Base-by-base conservation (phyloP, 2,797 vertebrate genomes). In the Macroramphosus scolopax region DNA sequence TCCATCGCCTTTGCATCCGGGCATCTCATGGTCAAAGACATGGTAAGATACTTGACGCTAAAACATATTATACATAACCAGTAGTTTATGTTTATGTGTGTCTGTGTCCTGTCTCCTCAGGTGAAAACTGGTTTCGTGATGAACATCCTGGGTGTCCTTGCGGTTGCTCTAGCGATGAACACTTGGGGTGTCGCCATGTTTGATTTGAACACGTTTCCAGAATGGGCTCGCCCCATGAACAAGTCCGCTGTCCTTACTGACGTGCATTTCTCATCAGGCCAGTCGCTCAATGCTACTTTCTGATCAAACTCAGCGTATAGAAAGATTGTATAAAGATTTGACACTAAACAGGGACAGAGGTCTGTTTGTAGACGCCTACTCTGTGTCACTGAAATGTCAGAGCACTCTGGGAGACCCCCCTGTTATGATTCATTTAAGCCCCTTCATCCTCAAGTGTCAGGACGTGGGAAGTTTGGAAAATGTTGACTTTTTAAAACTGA, bases 1-100 rank as follows among this genome's bases (percentile, higher is more conserved):
- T 97, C 95, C 9, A 99, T 99, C 10, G 96, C 97, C 0, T 99
- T 99, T 45, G 91, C 97, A 17, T 95, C 96, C 0, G 97, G 97
- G 50, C 95, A 97, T 58, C 87, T 99, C 50, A 60, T 94, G 91
- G 95, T 98, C 62, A 99, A 93, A 86, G 97, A 99, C 80, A 99
- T 99, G 96, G 97, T 97, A 82, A 83, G 88, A 8, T 13, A 16
- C 10, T 34, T 22, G 25, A 22, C 20, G 20, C 20, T 3, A 22
- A n/a, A n/a, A n/a, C n/a, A n/a, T n/a, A n/a, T n/a, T n/a, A n/a
- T n/a, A n/a, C n/a, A n/a, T n/a, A n/a, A n/a, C n/a, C n/a, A n/a
- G n/a, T n/a, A n/a, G n/a, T n/a, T n/a, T n/a, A n/a, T n/a, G n/a
- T n/a, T n/a, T n/a, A n/a, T n/a, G n/a, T n/a, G n/a, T n/a, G n/a